Evolutionary conservation across 2,113 vertebrate genomes (phyloP).

Genomic region (Cynocephalus volans): DNA sequence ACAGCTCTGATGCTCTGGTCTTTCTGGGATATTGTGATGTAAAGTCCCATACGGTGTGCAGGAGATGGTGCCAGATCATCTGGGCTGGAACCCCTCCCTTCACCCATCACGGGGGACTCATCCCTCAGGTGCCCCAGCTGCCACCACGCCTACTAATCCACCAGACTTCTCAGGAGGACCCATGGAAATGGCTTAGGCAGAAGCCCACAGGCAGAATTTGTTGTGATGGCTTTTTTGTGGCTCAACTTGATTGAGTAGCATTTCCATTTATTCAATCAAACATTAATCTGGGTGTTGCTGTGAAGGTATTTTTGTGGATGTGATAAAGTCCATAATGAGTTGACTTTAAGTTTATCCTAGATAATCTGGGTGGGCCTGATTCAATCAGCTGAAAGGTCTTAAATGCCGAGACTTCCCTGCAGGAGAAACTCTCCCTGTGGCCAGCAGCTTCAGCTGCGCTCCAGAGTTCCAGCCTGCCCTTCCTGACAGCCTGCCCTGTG

Average conservation of each 20-base stretch:
- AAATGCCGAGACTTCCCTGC: not conserved
- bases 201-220: not conserved
- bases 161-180: not conserved
- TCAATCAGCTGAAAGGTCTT: no score
- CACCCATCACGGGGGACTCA: no score
- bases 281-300: not conserved
- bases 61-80: not conserved
- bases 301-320: not conserved
- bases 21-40: not conserved
- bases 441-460: not conserved
- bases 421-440: not conserved
- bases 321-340: not conserved
- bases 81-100: not conserved
- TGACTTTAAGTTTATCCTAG: not conserved
- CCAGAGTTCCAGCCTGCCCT: not conserved
- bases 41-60: accelerated
- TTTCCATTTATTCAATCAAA: not conserved
- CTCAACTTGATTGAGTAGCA: not conserved
- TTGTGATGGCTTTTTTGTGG: not conserved
- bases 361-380: not conserved
- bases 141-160: not conserved
- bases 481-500: not conserved
- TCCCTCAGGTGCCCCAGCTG: not conserved
- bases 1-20: not conserved
- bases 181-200: not conserved